phyloP scores from a whole-genome alignment of 2,113 vertebrate species.

The Solea senegalensis region DNA sequence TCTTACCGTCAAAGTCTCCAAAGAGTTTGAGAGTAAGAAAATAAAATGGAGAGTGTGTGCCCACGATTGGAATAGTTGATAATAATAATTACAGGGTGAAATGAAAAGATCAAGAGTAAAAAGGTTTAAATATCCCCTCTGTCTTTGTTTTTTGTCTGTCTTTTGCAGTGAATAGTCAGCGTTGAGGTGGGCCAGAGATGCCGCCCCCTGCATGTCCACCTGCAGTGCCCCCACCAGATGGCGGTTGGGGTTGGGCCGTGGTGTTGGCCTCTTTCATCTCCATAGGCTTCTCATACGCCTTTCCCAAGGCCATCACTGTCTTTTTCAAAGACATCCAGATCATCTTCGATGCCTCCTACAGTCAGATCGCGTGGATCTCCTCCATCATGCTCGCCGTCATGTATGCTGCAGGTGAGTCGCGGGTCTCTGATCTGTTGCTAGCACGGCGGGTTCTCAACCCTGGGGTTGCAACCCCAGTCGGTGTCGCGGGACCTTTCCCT shows the following conservation, averaged over 20 bases:
- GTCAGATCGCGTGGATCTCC: slow-evolving; percentile 96
- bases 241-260: slow-evolving; percentile 97
- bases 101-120: neutral
- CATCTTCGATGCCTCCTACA: slow-evolving; percentile 89
- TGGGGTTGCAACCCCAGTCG: too few species aligned
- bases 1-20: neutral
- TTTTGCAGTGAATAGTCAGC: slow-evolving; percentile 37
- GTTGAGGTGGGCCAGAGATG: slow-evolving; percentile 79
- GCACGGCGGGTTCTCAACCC: too few species aligned
- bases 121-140: neutral
- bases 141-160: neutral
- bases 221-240: slow-evolving; percentile 87
- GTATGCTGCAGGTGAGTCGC: slow-evolving; percentile 94
- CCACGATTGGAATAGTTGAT: slow-evolving; percentile 1
- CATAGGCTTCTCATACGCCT: slow-evolving; percentile 97
- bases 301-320: slow-evolving; percentile 95
- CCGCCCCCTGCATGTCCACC: slow-evolving; percentile 70
- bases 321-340: slow-evolving; percentile 97
- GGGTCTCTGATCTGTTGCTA: neutral
- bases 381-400: slow-evolving; percentile 98
- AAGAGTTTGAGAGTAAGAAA: neutral
- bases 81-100: slow-evolving; percentile 12
- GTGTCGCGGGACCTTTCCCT: too few species aligned
- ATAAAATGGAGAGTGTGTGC: neutral
- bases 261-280: slow-evolving; percentile 92